Conservation (phyloP, 2,797 vertebrate species). For the Myripristis jacobus region DNA sequence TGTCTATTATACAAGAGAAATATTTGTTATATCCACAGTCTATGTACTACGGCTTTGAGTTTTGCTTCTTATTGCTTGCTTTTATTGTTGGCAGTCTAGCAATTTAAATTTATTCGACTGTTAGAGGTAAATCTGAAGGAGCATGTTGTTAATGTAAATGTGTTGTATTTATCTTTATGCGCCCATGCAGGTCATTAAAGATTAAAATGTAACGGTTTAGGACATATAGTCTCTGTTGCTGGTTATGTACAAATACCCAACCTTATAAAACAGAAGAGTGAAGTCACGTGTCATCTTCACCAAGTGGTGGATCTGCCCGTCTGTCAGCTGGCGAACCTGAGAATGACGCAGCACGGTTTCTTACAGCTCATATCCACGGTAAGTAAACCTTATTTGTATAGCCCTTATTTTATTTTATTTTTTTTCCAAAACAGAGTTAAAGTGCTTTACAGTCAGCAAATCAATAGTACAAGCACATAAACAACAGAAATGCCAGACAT, state of each 20-base stretch:
- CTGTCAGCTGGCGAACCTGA: slow-evolving; percentile 88
- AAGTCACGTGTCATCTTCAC: slow-evolving; percentile 95
- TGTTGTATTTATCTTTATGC: slow-evolving; percentile 7
- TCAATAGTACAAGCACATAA: slow-evolving; percentile 58
- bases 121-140: slow-evolving; percentile 14
- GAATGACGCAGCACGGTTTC: slow-evolving; percentile 35
- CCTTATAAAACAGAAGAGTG: slow-evolving; percentile 94
- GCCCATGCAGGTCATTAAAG: background rate
- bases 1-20: slow-evolving; percentile 26
- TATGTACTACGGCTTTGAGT: slow-evolving; percentile 4
- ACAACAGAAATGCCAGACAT: slow-evolving; percentile 37
- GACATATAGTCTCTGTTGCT: background rate
- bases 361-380: slow-evolving; percentile 19
- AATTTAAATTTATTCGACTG: slow-evolving; percentile 15
- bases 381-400: slow-evolving; percentile 45
- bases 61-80: background rate
- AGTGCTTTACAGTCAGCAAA: slow-evolving; percentile 35
- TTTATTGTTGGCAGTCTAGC: background rate
- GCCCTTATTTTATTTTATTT: too few species aligned
- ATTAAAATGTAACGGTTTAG: background rate
- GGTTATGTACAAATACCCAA: slow-evolving; percentile 60
- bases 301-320: slow-evolving; percentile 84
- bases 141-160: slow-evolving; percentile 14
- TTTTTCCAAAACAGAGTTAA: slow-evolving; percentile 45
- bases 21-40: slow-evolving; percentile 34